Conservation (phyloP, 2,113 vertebrate species). For the Microcebus ravelobensis region DNA sequence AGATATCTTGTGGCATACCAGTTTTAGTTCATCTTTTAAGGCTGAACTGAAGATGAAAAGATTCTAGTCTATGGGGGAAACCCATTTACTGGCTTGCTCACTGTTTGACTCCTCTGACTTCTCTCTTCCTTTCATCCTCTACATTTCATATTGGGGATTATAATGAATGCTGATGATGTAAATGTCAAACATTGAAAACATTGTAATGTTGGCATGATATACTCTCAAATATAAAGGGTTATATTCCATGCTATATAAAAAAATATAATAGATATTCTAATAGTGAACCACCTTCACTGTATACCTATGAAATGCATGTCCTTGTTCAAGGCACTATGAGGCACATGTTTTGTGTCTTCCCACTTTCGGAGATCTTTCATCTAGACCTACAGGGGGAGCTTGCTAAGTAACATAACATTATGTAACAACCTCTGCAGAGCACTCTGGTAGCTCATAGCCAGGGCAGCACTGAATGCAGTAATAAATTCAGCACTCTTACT, state of each 20-base stretch:
- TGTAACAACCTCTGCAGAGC: background rate
- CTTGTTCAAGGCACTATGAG: background rate
- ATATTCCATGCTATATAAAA: background rate
- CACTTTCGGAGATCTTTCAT: background rate
- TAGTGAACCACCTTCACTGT: background rate
- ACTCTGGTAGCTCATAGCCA: background rate
- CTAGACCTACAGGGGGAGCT: background rate
- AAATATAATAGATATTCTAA: background rate
- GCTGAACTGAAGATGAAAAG: background rate
- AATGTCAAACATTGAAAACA: background rate
- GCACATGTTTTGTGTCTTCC: background rate
- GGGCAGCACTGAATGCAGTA: background rate
- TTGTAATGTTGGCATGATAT: background rate
- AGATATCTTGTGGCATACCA: background rate
- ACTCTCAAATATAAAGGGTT: background rate
- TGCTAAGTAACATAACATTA: background rate
- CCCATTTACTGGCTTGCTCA: background rate
- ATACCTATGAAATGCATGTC: background rate
- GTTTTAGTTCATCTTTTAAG: conserved; percentile 15
- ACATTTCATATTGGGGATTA: background rate
- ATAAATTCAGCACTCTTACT: background rate
- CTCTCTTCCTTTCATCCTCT: background rate
- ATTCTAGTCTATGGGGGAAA: background rate
- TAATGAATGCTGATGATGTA: background rate
- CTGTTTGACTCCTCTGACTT: background rate